Conservation (phyloP, 1,140 invertebrate species). For the Macrotrachela quadricornifera region DNA sequence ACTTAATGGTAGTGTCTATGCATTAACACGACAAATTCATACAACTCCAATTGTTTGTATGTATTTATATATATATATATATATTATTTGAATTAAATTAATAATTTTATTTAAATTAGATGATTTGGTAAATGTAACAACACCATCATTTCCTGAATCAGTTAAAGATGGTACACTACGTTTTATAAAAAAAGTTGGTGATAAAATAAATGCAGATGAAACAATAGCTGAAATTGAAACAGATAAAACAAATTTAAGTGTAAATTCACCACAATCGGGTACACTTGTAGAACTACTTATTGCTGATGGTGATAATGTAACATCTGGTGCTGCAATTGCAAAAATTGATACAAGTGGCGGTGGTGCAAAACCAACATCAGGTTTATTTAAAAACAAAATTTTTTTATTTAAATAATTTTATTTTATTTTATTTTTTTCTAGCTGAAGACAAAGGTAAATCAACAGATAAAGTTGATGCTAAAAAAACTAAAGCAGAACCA, state of each 20-base stretch:
- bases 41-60: too few relatives aligned
- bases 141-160: conserved; percentile 65
- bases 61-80: too few relatives aligned
- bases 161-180: conserved; percentile 94
- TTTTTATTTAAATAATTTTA: too few relatives aligned
- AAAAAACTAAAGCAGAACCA: not conserved
- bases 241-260: conserved; percentile 55
- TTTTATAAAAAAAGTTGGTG: conserved; percentile 46
- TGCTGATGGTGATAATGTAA: conserved; percentile 69
- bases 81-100: too few relatives aligned
- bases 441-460: too few relatives aligned
- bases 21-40: too few relatives aligned
- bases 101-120: not conserved
- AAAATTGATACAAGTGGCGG: conserved; percentile 33
- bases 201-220: conserved; percentile 73
- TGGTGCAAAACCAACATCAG: not conserved
- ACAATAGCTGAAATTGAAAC: conserved; percentile 93
- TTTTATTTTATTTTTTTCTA: too few relatives aligned
- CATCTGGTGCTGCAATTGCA: conserved; percentile 60
- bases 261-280: conserved; percentile 65
- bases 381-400: too few relatives aligned
- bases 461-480: not conserved
- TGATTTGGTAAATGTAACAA: not conserved
- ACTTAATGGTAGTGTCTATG: too few relatives aligned
- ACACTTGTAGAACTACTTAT: conserved; percentile 63